phyloP scores from a whole-genome alignment of 2,888 invertebrate species.

The Drosophila sordidula region DNA sequence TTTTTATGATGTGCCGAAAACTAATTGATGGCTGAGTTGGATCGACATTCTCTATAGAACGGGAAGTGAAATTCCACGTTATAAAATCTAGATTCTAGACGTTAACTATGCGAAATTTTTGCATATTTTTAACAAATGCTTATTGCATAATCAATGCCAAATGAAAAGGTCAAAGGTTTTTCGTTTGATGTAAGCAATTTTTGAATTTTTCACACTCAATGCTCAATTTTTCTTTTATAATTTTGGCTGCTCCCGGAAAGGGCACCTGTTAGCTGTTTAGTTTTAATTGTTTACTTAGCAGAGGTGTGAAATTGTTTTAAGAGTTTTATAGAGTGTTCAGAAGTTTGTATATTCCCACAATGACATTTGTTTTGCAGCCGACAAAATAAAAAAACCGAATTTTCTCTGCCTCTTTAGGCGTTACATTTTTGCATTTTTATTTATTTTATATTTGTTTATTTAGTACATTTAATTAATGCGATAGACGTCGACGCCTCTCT shows the following conservation, averaged over 20 bases:
- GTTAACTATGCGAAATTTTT: constrained; percentile 2
- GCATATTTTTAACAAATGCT: constrained; percentile 2
- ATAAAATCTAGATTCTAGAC: constrained; percentile 1
- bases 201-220: constrained; percentile 23
- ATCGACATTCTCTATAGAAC: constrained; percentile 22
- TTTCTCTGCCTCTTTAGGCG: background rate
- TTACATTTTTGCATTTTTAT: constrained; percentile 12
- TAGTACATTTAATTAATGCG: constrained; percentile 69
- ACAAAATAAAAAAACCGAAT: constrained; percentile 4
- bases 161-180: background rate
- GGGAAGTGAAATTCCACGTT: constrained; percentile 27
- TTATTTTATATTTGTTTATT: constrained; percentile 61
- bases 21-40: constrained; percentile 58
- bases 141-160: background rate
- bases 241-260: too few relatives aligned
- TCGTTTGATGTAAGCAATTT: background rate
- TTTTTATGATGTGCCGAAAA: constrained; percentile 72
- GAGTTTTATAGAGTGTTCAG: constrained; percentile 1
- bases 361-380: background rate
- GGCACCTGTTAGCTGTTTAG: constrained; percentile 5
- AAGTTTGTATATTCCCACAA: constrained; percentile 6
- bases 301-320: constrained; percentile 29
- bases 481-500: constrained; percentile 45
- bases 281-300: constrained; percentile 2
- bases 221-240: too few relatives aligned